A percentile compares a stretch with the other conserved stretches of the same genome.
Evolutionary conservation across 2,113 vertebrate species (phyloP).

Genomic region (Stigmatopora nigra): DNA sequence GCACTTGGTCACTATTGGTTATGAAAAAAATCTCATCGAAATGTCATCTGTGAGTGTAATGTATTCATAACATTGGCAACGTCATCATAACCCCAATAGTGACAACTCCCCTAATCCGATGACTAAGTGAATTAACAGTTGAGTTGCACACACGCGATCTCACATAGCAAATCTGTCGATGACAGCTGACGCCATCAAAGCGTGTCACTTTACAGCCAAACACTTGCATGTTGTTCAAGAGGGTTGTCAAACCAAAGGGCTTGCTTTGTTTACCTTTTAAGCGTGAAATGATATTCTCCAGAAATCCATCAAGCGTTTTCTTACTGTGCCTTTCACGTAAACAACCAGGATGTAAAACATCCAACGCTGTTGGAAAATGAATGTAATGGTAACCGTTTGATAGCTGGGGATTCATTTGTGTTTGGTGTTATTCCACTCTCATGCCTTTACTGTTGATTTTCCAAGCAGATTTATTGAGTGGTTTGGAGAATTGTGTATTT

Average conservation of each 20-base stretch:
- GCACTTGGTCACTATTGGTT: background rate
- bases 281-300: slow-evolving; percentile 13
- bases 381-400: slow-evolving; percentile 13
- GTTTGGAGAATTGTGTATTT: background rate
- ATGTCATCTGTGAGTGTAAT: slow-evolving; percentile 13
- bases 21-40: background rate
- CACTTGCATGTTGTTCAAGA: slow-evolving; percentile 22
- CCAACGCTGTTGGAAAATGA: slow-evolving; percentile 13
- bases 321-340: slow-evolving; percentile 60
- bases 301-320: slow-evolving; percentile 21
- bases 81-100: slow-evolving; percentile 16
- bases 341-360: slow-evolving; percentile 32
- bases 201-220: background rate
- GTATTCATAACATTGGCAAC: slow-evolving; percentile 29
- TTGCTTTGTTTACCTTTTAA: slow-evolving; percentile 39
- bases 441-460: background rate
- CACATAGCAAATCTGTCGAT: background rate
- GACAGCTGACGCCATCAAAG: slow-evolving; percentile 5
- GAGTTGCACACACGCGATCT: slow-evolving; percentile 1
- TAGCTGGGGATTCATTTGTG: background rate
- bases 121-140: background rate
- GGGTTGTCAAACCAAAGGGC: slow-evolving; percentile 39
- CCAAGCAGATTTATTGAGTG: background rate
- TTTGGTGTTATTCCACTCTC: background rate
- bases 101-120: slow-evolving; percentile 1